Base-by-base conservation (phyloP, 1,140 invertebrate genomes). In the Antheraea mylitta region DNA sequence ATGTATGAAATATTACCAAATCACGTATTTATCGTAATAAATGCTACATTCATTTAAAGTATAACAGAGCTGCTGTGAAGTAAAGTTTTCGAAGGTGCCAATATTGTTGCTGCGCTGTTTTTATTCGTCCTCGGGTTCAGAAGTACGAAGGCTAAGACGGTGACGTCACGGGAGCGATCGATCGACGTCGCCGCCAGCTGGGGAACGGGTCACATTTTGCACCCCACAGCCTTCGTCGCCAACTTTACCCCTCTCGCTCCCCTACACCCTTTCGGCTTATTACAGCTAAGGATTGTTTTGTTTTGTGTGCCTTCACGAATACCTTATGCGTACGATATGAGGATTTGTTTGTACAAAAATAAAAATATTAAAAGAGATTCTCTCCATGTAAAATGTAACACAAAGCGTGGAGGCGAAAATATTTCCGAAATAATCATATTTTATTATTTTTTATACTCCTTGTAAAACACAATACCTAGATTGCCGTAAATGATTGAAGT, bases 151-250 rank as follows among this genome's bases (percentile, higher is more conserved):
- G 82, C 81, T 82, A 80, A 87, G 84, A 75, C 70, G 77, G 78
- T 89, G 86, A 89, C 86, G 87, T 89, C 84, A 90, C 81, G 68
- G 78, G 79, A 42, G 48, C 76, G 81, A 90, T 90, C 86, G 84
- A 90, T 80, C 72, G 72, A 69, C 53, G 67, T 71, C 70, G 68
- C 45, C 45, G 45, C 45, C 45, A 13, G 64, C 70, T 59, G 37
- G 68, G 66, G 71, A 60, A 67, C 63, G 67, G 73, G 71, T 78
- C 79, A 73, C 74, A 81, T 77, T 74, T 73, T 72, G 67, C 73
- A 64, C 64, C 64, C 69, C 71, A 67, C 60, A 45, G 68, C 62
- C 66, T 71, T 71, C 71, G 73, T 37, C 58, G 65, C 59, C 68
- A 66, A 67, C 60, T 63, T 60, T 60, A 42, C 58, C 60, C 64